These are phyloP conservation scores for Drosophila pseudotalamancana DNA, from an alignment of 2,888 invertebrate species.

Conservation along the genomic window DNA sequence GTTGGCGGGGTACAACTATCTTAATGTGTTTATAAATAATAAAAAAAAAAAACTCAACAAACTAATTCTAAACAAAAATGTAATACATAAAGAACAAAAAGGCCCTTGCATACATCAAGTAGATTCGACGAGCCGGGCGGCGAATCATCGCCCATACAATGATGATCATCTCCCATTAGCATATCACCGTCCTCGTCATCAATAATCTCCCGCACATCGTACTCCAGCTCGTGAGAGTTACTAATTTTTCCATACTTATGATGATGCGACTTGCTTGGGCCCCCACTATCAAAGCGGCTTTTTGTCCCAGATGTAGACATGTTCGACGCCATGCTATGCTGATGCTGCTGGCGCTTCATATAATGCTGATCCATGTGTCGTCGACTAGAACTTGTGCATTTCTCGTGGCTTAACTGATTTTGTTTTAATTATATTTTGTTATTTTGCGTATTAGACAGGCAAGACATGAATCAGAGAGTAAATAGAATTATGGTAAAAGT, in stretches of 20 bases:
- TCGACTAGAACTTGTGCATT: conserved; percentile 64
- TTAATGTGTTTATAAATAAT: neutral
- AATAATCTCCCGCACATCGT: conserved; percentile 68
- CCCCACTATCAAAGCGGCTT: conserved; percentile 44
- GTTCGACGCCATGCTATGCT: conserved; percentile 25
- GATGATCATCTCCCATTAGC: conserved; percentile 63
- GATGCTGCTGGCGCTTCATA: conserved; percentile 83
- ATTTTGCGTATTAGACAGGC: conserved; percentile 22
- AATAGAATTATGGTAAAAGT: conserved; percentile 22
- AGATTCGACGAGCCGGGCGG: conserved; percentile 77
- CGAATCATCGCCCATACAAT: conserved; percentile 75
- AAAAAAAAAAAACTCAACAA: conserved; percentile 14
- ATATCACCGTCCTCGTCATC: conserved; percentile 70
- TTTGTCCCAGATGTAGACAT: conserved; percentile 39
- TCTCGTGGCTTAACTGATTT: conserved; percentile 81
- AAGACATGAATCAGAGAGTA: conserved; percentile 45
- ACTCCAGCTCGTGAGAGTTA: conserved; percentile 73
- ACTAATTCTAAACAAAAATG: conserved; percentile 23
- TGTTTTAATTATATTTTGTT: no score
- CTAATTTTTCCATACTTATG: conserved; percentile 73
- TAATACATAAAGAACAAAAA: conserved; percentile 10
- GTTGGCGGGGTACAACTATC: neutral
- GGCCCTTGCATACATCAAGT: conserved; percentile 72
- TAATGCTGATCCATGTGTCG: conserved; percentile 85
- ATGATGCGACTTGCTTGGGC: conserved; percentile 61